A percentile compares a stretch with the other conserved stretches of the same genome.
phyloP scores from a whole-genome alignment of 1,140 invertebrate genomes.

The Cyphomyrmex costatus region DNA sequence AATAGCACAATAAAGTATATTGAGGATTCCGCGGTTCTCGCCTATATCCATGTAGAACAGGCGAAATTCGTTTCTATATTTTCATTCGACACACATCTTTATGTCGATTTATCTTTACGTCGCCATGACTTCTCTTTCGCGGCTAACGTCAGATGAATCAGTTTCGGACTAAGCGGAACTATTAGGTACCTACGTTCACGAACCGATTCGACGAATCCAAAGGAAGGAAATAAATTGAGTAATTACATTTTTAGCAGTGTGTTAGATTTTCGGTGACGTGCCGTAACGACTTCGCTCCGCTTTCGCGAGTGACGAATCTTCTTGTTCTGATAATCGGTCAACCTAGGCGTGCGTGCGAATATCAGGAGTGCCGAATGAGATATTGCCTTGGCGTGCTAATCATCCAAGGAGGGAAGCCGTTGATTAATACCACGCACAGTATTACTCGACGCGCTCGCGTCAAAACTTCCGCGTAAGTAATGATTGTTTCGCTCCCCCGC shows the following conservation, averaged over 20 bases:
- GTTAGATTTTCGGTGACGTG: too few relatives aligned
- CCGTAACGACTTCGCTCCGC: not conserved
- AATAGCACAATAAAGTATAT: too few relatives aligned
- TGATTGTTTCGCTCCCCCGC: not conserved
- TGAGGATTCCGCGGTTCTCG: too few relatives aligned
- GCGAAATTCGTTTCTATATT: too few relatives aligned
- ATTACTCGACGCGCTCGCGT: constrained; percentile 13
- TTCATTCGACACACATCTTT: not conserved
- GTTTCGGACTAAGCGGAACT: not conserved
- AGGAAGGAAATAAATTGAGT: too few relatives aligned
- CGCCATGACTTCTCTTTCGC: not conserved
- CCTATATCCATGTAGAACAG: not conserved
- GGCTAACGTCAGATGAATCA: not conserved
- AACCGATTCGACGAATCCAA: too few relatives aligned
- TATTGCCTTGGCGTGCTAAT: constrained; percentile 29
- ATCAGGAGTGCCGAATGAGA: not conserved
- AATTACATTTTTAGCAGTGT: too few relatives aligned
- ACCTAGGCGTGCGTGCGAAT: not conserved
- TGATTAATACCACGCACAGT: constrained; percentile 29
- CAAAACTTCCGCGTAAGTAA: constrained; percentile 19
- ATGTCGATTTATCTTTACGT: too few relatives aligned
- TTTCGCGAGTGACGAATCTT: not conserved
- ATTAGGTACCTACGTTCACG: too few relatives aligned
- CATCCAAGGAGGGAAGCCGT: not conserved
- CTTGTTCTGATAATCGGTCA: not conserved